A percentile compares a stretch with the other conserved stretches of the same genome.
phyloP scores from a whole-genome alignment of 92 coral and sea anemone species.

The Epizoanthus rinbou region DNA sequence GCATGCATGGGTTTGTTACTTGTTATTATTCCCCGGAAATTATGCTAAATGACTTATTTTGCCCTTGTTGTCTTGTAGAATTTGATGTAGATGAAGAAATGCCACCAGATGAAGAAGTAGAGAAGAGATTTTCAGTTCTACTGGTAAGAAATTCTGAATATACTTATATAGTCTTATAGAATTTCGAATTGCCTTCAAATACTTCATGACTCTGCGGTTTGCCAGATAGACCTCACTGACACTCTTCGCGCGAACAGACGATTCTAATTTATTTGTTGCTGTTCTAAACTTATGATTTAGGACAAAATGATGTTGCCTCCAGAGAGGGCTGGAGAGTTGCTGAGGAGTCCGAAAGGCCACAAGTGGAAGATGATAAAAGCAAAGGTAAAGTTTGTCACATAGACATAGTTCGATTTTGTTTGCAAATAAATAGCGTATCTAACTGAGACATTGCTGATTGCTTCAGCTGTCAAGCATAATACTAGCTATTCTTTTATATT shows the following conservation, averaged over 20 bases:
- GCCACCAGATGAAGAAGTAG: conserved; percentile 97
- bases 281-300: conserved; percentile 44
- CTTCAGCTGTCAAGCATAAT: background rate
- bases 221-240: no score
- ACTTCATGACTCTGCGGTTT: background rate
- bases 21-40: conserved; percentile 2
- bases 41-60: background rate
- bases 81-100: conserved; percentile 93
- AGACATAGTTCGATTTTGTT: no score
- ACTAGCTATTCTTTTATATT: background rate
- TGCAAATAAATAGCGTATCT: no score
- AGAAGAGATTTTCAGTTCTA: conserved; percentile 79
- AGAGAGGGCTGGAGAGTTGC: conserved; percentile 89
- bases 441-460: no score
- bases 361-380: conserved; percentile 99
- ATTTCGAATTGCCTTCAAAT: background rate
- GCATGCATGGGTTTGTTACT: background rate
- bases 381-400: conserved; percentile 54
- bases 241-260: background rate
- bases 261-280: conserved; percentile 11
- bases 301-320: conserved; percentile 97
- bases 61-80: conserved; percentile 53
- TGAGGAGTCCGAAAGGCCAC: conserved; percentile 89
- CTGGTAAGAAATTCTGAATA: conserved; percentile 63
- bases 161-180: background rate